Percentiles rank a stretch among this genome's conserved stretches.
phyloP scores from a whole-genome alignment of 2,888 invertebrate species.

The Lamellibrachia satsuma region DNA sequence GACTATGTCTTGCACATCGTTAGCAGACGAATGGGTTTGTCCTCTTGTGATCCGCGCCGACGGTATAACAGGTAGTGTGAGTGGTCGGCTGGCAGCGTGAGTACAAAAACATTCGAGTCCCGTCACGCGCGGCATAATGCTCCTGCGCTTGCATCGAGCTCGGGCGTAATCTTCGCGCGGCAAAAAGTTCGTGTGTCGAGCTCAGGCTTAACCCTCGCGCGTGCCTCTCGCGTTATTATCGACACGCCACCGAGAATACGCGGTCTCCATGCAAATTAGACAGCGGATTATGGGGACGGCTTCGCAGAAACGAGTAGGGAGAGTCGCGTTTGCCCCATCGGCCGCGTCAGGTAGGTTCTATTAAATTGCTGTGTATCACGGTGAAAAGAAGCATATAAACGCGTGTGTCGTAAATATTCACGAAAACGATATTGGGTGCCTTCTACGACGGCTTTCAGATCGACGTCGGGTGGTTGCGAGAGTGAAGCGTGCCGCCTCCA shows the following conservation, averaged over 20 bases:
- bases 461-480: not conserved
- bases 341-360: not conserved
- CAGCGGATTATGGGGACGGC: constrained; percentile 13
- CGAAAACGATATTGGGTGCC: not conserved
- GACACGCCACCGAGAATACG: not conserved
- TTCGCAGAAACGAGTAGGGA: constrained; percentile 2
- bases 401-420: not conserved
- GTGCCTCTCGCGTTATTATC: constrained; percentile 13
- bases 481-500: constrained; percentile 6
- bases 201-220: not conserved
- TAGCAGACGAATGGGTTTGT: too few relatives aligned
- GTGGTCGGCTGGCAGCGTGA: not conserved
- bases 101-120: constrained; percentile 12
- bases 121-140: constrained; percentile 17
- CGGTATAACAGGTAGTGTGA: not conserved
- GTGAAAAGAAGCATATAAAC: not conserved
- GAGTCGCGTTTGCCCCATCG: not conserved
- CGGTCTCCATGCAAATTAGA: constrained; percentile 17
- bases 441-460: not conserved
- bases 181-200: not conserved
- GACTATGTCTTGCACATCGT: too few relatives aligned
- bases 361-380: not conserved
- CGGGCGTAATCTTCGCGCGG: not conserved
- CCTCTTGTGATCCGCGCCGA: too few relatives aligned
- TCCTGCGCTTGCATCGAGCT: not conserved